Evolutionary conservation across 2,797 vertebrate genomes (phyloP).

Genomic region (Eulemur rubriventer): DNA sequence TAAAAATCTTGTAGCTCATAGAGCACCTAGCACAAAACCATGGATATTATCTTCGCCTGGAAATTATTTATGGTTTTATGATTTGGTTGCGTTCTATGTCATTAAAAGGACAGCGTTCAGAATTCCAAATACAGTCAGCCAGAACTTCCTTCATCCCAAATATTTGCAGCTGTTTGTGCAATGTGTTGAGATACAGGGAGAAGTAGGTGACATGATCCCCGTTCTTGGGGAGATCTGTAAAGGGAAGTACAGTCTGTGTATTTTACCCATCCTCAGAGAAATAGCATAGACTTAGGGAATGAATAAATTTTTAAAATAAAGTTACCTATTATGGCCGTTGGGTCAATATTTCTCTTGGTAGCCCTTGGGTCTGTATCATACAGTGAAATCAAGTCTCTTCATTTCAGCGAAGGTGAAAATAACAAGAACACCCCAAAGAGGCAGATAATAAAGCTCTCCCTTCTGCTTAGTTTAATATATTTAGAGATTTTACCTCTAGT

Average conservation of each 20-base stretch:
- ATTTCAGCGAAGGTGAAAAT: conserved; percentile 31
- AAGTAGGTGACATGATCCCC: neutral
- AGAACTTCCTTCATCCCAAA: neutral
- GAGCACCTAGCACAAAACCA: neutral
- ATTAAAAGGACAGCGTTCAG: neutral
- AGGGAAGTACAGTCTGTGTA: neutral
- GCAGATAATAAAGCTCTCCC: neutral
- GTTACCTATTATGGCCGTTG: conserved; percentile 54
- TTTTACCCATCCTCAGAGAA: conserved; percentile 52
- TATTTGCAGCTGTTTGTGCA: conserved; percentile 36
- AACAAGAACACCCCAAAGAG: conserved; percentile 27
- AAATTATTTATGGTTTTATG: conserved; percentile 35
- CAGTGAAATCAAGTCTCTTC: conserved; percentile 24
- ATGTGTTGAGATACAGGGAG: neutral
- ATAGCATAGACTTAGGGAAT: conserved; percentile 5
- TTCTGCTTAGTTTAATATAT: conserved; percentile 12
- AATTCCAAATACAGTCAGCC: neutral
- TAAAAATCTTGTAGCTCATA: neutral
- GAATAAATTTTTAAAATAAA: conserved; percentile 54
- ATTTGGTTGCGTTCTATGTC: neutral
- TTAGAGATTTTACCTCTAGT: neutral
- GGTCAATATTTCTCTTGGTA: conserved; percentile 65
- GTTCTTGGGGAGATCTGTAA: neutral
- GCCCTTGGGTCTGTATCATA: conserved; percentile 33
- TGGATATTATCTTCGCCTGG: neutral